A percentile compares a stretch with the other conserved stretches of the same genome.
These are phyloP conservation scores for Drosophila greeni DNA, from an alignment of 2,888 invertebrate species.

Conservation along the genomic window DNA sequence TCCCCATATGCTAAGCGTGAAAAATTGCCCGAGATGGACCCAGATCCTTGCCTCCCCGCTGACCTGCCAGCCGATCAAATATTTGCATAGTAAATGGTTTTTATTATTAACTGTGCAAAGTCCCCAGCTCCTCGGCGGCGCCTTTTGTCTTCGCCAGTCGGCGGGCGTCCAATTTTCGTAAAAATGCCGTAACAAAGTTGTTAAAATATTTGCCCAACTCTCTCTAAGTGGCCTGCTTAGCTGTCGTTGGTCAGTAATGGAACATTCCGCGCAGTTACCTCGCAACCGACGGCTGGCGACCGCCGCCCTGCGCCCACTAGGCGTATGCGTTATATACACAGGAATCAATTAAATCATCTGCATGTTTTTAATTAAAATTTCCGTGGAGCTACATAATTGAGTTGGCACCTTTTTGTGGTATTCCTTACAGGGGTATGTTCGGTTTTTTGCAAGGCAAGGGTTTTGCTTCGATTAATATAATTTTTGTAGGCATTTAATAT, in stretches of 20 bases:
- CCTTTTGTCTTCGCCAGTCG: conserved; percentile 15
- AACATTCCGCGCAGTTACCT: background rate
- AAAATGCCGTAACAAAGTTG: conserved; percentile 66
- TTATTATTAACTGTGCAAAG: conserved; percentile 71
- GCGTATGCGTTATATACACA: conserved; percentile 28
- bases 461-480: background rate
- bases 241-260: conserved; percentile 8
- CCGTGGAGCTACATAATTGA: conserved; percentile 61
- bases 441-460: background rate
- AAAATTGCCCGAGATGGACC: conserved; percentile 59
- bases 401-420: conserved; percentile 49
- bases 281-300: background rate
- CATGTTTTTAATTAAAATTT: conserved; percentile 71
- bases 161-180: conserved; percentile 58
- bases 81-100: conserved; percentile 72
- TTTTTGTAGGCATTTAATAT: background rate
- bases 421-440: conserved; percentile 4
- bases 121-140: conserved; percentile 48
- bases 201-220: conserved; percentile 65
- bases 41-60: background rate
- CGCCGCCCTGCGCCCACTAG: background rate
- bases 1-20: conserved; percentile 65
- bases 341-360: conserved; percentile 68
- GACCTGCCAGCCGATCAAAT: conserved; percentile 49
- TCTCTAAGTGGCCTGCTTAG: conserved; percentile 35